phyloP scores from a whole-genome alignment of 1,140 invertebrate species.

The Reticulitermes speratus region DNA sequence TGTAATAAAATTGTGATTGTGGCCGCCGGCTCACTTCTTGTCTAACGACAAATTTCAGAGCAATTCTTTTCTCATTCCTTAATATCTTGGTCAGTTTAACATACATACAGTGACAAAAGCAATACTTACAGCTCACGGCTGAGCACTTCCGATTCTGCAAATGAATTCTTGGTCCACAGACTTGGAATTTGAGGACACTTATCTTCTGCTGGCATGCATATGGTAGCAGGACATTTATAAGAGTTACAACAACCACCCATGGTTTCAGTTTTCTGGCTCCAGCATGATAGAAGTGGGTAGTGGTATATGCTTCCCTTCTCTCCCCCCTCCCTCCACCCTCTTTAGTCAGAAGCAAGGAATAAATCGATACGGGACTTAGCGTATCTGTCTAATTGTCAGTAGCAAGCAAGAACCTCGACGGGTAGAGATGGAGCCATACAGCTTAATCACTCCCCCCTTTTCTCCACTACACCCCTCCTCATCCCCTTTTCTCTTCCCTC shows the following conservation, averaged over 20 bases:
- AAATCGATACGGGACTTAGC: constrained; percentile 35
- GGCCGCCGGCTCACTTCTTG: too few relatives aligned
- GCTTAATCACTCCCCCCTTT: constrained; percentile 34
- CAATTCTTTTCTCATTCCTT: too few relatives aligned
- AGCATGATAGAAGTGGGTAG: constrained; percentile 9
- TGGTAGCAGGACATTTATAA: constrained; percentile 7
- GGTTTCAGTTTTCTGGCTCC: neutral
- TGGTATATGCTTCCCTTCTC: neutral
- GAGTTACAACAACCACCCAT: constrained; percentile 6
- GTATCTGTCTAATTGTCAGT: constrained; percentile 36
- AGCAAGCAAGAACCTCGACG: constrained; percentile 31
- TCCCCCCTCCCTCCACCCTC: neutral
- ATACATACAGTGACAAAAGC: too few relatives aligned
- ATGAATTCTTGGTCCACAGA: neutral
- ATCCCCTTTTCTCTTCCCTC: constrained; percentile 20
- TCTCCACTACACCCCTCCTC: constrained; percentile 23
- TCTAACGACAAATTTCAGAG: too few relatives aligned
- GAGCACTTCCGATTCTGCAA: neutral
- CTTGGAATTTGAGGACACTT: neutral
- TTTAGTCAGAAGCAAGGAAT: constrained; percentile 23
- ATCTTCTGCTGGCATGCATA: neutral
- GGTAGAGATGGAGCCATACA: constrained; percentile 32
- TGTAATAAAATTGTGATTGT: too few relatives aligned
- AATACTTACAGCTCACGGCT: neutral
- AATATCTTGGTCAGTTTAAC: too few relatives aligned